These are phyloP conservation scores for Amia ocellicauda DNA, from an alignment of 2,113 vertebrate genomes.

Conservation along the genomic window DNA sequence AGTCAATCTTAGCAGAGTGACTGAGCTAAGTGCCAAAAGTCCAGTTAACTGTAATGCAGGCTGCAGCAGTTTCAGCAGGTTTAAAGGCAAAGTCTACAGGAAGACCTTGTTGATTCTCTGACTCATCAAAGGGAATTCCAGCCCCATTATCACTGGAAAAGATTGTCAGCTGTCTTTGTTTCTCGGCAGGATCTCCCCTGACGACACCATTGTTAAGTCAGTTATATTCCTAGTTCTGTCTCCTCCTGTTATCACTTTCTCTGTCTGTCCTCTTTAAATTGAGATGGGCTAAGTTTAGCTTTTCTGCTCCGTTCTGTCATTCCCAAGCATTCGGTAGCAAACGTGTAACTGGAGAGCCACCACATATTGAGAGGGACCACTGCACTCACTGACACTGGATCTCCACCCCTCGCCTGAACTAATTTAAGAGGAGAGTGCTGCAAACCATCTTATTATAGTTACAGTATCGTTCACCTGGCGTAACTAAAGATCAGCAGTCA, in stretches of 20 bases:
- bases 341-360: slow-evolving; percentile 7
- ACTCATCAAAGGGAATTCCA: too few relatives aligned
- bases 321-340: slow-evolving; percentile 10
- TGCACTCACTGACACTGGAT: slow-evolving; percentile 22
- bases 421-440: slow-evolving; percentile 19
- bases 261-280: not conserved
- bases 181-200: not conserved
- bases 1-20: too few relatives aligned
- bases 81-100: too few relatives aligned
- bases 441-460: slow-evolving; percentile 59
- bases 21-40: too few relatives aligned
- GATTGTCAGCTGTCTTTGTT: too few relatives aligned
- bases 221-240: slow-evolving; percentile 2
- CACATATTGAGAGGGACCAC: slow-evolving; percentile 1
- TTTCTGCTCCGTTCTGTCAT: slow-evolving; percentile 14
- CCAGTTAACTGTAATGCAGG: too few relatives aligned
- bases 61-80: too few relatives aligned
- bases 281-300: not conserved
- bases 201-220: not conserved
- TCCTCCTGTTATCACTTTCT: slow-evolving; percentile 18
- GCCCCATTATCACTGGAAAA: too few relatives aligned
- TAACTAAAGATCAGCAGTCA: slow-evolving; percentile 59
- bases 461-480: slow-evolving; percentile 34
- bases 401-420: slow-evolving; percentile 22
- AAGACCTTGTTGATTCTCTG: too few relatives aligned